Evolutionary conservation across 2,113 vertebrate genomes (phyloP), one percentile per base, ranked within the genome.

Genomic region (Euleptes europaea): DNA sequence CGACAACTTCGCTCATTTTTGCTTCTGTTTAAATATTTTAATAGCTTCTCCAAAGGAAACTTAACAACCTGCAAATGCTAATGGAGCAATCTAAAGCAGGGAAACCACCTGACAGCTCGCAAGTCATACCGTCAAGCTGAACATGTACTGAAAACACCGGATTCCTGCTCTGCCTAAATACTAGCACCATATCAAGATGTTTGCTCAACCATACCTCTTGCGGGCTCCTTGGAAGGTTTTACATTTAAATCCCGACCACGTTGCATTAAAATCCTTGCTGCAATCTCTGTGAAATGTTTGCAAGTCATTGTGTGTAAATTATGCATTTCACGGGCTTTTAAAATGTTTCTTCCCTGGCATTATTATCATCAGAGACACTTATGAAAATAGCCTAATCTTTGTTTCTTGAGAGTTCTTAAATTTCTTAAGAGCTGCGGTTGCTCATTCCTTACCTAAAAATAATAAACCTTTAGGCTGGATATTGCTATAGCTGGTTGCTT

Each of bases 381-480:
- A 89, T 13, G 80, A 89, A 91, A 82, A 57, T 33, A 90, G 75
- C 14, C 47, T 47, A 80, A 60, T 79, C 23, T 82, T 77, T 44
- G 33, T 51, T 86, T 75, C 44, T 42, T 80, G 85, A 80, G 73
- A 89, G 83, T 74, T 74, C 73, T 81, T 40, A 83, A 72, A 72
- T 86, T 85, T 81, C 72, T 75, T 21, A 93, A 84, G 67, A 86
- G 70, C 67, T 82, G 60, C 11, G 17, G 47, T 66, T 90, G 84
- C 82, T 83, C 78, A 90, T 88, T n/a, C 23, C 51, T 89, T 84
- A 91, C 71, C 66, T 90, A 82, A 75, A n/a, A 74, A 44, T n/a
- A 74, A 66, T 80, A 51, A 74, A 31, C 8, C 10, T 65, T 54
- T 40, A 35, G 19, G 65, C 40, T 80, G 60, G 70, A 51, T 74